phyloP scores from a whole-genome alignment of 1,140 invertebrate species.

The Globodera ellingtonae region DNA sequence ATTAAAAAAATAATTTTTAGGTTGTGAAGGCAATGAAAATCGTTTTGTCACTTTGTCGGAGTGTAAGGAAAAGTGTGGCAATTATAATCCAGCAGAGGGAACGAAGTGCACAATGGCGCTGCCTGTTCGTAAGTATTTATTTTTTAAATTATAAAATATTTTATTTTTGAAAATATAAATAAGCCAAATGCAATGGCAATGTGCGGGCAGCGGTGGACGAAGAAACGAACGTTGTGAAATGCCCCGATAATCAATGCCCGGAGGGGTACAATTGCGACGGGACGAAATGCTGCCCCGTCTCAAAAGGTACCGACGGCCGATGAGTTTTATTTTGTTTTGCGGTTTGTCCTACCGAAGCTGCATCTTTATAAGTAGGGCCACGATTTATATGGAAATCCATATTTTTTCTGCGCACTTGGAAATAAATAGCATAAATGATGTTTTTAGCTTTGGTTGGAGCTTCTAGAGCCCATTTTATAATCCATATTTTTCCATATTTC shows the following conservation, averaged over 20 bases:
- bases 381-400: no score
- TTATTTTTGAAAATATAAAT: constrained; percentile 12
- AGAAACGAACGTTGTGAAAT: constrained; percentile 38
- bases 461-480: no score
- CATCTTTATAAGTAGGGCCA: no score
- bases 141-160: neutral
- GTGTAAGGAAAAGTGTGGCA: constrained; percentile 38
- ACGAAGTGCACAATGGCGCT: constrained; percentile 40
- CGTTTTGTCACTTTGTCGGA: constrained; percentile 42
- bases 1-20: constrained; percentile 19
- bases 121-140: constrained; percentile 48
- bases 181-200: constrained; percentile 55
- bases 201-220: constrained; percentile 58
- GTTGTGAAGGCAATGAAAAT: constrained; percentile 56
- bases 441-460: no score
- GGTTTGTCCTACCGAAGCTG: no score
- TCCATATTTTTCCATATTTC: no score
- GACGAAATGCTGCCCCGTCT: constrained; percentile 52
- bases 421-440: no score
- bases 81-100: constrained; percentile 26
- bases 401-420: no score
- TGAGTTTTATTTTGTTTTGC: no score
- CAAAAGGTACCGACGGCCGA: constrained; percentile 48
- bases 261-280: constrained; percentile 52
- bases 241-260: constrained; percentile 49